Evolutionary conservation across 2,888 invertebrate species (phyloP), one percentile per base, ranked within the genome.

Genomic region (Eledona agricola): DNA sequence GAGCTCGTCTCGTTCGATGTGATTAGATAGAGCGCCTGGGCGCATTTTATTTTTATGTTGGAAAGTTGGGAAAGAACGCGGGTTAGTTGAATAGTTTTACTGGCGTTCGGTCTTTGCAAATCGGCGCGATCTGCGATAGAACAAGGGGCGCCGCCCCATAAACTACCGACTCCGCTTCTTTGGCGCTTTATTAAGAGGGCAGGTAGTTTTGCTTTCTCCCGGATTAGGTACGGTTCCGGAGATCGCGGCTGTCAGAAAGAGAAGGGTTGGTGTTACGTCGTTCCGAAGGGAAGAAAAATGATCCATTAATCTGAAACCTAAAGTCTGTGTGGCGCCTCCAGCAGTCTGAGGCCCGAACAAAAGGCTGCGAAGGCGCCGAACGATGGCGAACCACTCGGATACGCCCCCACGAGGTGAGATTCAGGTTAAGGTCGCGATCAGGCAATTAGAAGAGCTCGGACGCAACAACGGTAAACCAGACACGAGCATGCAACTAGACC

Each of bases 251-350:
- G 45, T 42, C 37, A 46, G 46, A 51, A 46, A 55, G 57, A 52
- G 71, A 73, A 73, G 74, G 76, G 54, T 54, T 54, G 50, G 66
- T 66, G 72, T 55, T 77, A 74, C 74, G 74, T 80, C 80, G 67
- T 66, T 69, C 65, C 69, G 65, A 71, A 72, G 77, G 80, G 79
- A 83, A 83, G 85, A 85, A 86, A 86, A 86, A 85, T 85, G 86
- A 86, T 87, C 87, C 87, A 87, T 87, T 87, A 87, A 87, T 87
- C 86, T 85, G 83, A 83, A 79, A 80, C 79, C 82, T 82, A 84
- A 85, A 87, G 87, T 86, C 87, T 86, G 85, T 80, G 82, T 83
- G 87, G 87, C 87, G 87, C 87, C 87, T 80, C 76, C 72, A 74
- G 69, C 65, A 69, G 69, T 71, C 70, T 70, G 66, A 65, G 69